Evolutionary conservation across 2,888 invertebrate species (phyloP).

Genomic region (Aspidiotus destructor): DNA sequence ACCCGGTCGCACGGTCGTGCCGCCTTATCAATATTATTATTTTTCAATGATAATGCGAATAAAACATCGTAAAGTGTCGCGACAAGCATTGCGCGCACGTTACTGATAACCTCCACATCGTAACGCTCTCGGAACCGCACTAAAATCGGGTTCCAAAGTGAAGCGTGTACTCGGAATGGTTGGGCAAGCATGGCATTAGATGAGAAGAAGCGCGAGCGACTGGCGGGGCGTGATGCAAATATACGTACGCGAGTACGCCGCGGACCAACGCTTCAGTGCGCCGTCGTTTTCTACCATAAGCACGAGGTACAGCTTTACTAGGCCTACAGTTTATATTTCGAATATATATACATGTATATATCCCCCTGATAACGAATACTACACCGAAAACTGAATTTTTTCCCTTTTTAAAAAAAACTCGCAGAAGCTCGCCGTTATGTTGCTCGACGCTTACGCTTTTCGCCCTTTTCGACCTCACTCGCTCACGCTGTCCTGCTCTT

Average conservation of each 20-base stretch:
- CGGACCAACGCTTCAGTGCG: slow-evolving; percentile 4
- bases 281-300: background rate
- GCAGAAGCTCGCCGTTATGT: too few relatives aligned
- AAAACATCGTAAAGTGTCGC: slow-evolving; percentile 1
- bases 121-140: slow-evolving; percentile 4
- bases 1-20: background rate
- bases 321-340: too few relatives aligned
- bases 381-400: too few relatives aligned
- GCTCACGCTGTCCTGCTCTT: too few relatives aligned
- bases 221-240: slow-evolving; percentile 4
- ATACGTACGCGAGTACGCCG: background rate
- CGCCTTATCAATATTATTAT: too few relatives aligned
- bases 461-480: too few relatives aligned
- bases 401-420: too few relatives aligned
- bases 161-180: background rate
- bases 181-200: background rate
- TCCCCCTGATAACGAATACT: too few relatives aligned
- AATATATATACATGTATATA: too few relatives aligned
- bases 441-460: too few relatives aligned
- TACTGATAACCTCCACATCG: slow-evolving; percentile 2
- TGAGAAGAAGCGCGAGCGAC: slow-evolving; percentile 4
- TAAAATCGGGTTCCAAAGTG: background rate
- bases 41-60: slow-evolving; percentile 3
- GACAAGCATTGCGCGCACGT: background rate
- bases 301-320: too few relatives aligned